These are phyloP conservation scores for Mamestra configurata DNA, from an alignment of 1,140 invertebrate genomes.

Conservation along the genomic window DNA sequence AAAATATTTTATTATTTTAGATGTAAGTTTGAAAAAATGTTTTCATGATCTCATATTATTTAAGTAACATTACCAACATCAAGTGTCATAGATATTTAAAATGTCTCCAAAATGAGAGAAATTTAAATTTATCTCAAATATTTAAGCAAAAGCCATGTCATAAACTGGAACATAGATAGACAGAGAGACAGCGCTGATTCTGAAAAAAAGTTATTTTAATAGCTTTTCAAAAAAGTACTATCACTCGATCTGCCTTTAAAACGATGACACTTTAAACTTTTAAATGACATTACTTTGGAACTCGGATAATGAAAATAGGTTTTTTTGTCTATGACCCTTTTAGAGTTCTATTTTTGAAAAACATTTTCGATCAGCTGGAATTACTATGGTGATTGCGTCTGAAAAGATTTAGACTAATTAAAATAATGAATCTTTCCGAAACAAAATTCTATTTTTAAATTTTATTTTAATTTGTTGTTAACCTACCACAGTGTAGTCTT, in stretches of 20 bases:
- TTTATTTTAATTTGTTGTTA: too few relatives aligned
- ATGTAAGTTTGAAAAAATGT: too few relatives aligned
- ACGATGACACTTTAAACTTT: slow-evolving; percentile 41
- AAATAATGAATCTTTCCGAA: too few relatives aligned
- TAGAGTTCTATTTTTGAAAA: slow-evolving; percentile 6
- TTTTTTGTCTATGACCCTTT: slow-evolving; percentile 33
- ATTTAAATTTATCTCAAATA: too few relatives aligned
- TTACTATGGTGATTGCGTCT: slow-evolving; percentile 1
- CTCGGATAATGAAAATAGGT: slow-evolving; percentile 34
- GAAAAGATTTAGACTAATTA: neutral
- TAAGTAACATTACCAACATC: too few relatives aligned
- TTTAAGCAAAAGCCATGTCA: neutral
- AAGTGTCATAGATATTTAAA: neutral
- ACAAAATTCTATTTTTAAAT: too few relatives aligned
- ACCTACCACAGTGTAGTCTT: too few relatives aligned
- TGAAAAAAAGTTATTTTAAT: slow-evolving; percentile 17
- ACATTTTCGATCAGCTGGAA: neutral
- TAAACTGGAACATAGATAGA: neutral
- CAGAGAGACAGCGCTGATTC: neutral
- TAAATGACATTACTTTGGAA: slow-evolving; percentile 42
- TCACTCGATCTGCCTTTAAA: slow-evolving; percentile 38
- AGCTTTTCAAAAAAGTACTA: slow-evolving; percentile 30
- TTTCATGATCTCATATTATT: too few relatives aligned
- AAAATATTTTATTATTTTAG: too few relatives aligned
- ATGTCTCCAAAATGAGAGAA: too few relatives aligned